Evolutionary conservation across 2,888 invertebrate genomes (phyloP).

Genomic region (Pyrochroa serraticornis): DNA sequence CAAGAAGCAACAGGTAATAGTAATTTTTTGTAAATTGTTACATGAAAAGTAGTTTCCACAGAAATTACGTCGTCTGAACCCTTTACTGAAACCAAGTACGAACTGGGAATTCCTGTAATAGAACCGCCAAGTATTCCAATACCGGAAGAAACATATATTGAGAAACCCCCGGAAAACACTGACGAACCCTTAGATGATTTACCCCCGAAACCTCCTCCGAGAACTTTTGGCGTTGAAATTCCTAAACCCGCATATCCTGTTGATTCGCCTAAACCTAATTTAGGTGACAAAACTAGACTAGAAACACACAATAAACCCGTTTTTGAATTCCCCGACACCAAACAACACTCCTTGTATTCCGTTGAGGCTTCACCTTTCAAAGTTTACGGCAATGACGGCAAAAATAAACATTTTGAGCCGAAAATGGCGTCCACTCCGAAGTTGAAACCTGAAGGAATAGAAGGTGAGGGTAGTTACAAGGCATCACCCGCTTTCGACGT

Average conservation of each 20-base stretch:
- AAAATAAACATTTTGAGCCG: conserved; percentile 46
- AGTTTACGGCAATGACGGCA: conserved; percentile 27
- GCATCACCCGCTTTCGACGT: conserved; percentile 40
- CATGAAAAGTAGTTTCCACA: conserved; percentile 1
- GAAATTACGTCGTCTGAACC: conserved; percentile 19
- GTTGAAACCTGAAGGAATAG: conserved; percentile 35
- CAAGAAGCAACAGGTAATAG: conserved; percentile 30
- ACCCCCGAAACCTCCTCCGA: conserved; percentile 56
- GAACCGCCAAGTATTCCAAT: conserved; percentile 31
- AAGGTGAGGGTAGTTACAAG: conserved; percentile 29
- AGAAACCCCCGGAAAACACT: conserved; percentile 22
- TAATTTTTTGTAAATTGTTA: too few relatives aligned
- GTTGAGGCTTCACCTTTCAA: conserved; percentile 25
- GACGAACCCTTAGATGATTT: conserved; percentile 39
- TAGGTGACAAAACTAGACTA: conserved; percentile 25
- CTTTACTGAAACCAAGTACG: conserved; percentile 40
- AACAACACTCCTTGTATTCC: conserved; percentile 16
- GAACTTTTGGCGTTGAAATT: conserved; percentile 41
- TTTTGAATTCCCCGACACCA: conserved; percentile 42
- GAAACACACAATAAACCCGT: conserved; percentile 24
- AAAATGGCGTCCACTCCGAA: conserved; percentile 49
- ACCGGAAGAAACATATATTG: conserved; percentile 1
- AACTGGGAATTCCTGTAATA: conserved; percentile 47
- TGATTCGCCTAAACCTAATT: conserved; percentile 49
- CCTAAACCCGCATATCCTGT: conserved; percentile 49